Evolutionary conservation across 2,797 vertebrate species (phyloP).

Genomic region (Morelia viridis): DNA sequence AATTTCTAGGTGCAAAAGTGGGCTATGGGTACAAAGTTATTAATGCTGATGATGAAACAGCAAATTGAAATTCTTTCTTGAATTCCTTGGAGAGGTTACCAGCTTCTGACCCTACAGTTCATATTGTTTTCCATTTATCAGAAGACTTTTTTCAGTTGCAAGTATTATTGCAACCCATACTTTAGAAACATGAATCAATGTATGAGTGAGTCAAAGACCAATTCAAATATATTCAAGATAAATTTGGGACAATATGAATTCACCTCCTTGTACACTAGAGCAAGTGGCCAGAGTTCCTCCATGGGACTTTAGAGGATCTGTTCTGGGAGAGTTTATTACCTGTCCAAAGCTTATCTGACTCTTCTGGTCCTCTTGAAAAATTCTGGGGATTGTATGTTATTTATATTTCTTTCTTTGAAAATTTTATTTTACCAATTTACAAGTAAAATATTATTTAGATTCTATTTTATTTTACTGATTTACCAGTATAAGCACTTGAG

Average conservation of each 20-base stretch:
- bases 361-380: too few relatives aligned
- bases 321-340: not conserved
- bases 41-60: not conserved
- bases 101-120: not conserved
- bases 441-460: not conserved
- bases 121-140: not conserved
- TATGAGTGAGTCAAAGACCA: slow-evolving; percentile 3
- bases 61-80: not conserved
- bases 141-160: not conserved
- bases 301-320: not conserved
- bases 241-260: not conserved
- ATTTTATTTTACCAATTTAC: not conserved
- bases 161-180: too few relatives aligned
- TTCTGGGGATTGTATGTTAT: not conserved
- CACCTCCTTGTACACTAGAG: not conserved
- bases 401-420: not conserved
- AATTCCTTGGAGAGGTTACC: not conserved
- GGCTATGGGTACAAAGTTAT: not conserved
- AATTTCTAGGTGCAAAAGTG: not conserved
- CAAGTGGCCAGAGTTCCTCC: not conserved
- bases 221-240: not conserved
- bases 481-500: not conserved
- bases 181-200: not conserved
- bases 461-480: not conserved
- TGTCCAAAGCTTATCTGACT: too few relatives aligned